Evolutionary conservation across 2,113 vertebrate species (phyloP).

Genomic region (Anguilla rostrata): DNA sequence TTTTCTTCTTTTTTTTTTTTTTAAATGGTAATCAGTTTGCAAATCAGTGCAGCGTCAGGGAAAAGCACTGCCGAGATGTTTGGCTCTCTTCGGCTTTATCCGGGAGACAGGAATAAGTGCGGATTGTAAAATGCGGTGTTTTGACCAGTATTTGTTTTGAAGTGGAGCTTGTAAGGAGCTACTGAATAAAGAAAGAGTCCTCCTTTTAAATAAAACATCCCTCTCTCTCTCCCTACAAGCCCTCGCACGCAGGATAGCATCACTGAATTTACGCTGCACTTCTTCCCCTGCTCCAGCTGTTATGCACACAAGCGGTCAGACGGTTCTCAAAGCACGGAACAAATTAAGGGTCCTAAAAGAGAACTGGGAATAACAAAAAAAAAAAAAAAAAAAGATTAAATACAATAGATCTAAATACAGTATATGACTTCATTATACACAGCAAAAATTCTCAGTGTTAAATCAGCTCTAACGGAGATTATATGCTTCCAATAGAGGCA

Average conservation of each 20-base stretch:
- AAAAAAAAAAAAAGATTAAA: not conserved
- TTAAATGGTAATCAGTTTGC: conserved; percentile 66
- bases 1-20: not conserved
- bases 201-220: not conserved
- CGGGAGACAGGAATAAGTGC: conserved; percentile 52
- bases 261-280: not conserved
- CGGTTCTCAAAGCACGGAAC: not conserved
- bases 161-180: not conserved
- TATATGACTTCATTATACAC: not conserved
- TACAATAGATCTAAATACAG: not conserved
- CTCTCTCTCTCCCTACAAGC: not conserved
- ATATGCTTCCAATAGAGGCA: no score
- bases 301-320: no score
- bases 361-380: not conserved
- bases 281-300: not conserved
- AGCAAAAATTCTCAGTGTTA: no score
- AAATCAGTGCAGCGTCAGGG: conserved; percentile 67
- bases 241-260: not conserved
- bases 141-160: not conserved
- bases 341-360: not conserved
- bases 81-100: conserved; percentile 68
- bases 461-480: no score
- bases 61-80: conserved; percentile 60
- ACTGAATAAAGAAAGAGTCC: not conserved
- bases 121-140: conserved; percentile 33